A percentile compares a stretch with the other conserved stretches of the same genome.
These are phyloP conservation scores for Ammospiza caudacuta DNA, from an alignment of 2,113 vertebrate genomes.

Conservation along the genomic window DNA sequence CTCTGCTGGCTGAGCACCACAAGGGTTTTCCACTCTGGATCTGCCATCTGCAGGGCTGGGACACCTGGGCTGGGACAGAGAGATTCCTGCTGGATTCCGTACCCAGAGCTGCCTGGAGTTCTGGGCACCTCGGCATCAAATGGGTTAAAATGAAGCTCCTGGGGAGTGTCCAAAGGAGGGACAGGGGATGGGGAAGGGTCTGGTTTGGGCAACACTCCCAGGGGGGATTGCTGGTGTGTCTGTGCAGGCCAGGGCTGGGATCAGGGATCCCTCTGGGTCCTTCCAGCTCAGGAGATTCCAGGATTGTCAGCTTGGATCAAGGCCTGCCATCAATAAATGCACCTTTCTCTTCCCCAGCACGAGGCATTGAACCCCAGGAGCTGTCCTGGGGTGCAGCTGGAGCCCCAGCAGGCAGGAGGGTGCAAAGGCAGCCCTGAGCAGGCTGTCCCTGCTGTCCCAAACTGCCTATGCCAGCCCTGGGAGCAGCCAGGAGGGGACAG, in stretches of 20 bases:
- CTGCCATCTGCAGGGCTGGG: not conserved
- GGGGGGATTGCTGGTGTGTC: not conserved
- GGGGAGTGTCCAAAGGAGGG: not conserved
- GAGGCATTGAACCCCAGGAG: not conserved
- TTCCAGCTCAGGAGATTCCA: not conserved
- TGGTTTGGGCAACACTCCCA: accelerated
- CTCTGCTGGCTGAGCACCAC: not conserved
- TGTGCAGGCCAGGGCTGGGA: not conserved
- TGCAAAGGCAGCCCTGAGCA: not conserved
- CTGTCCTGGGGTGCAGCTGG: not conserved
- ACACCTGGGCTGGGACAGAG: not conserved
- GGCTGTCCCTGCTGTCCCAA: not conserved
- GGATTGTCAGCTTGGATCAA: not conserved
- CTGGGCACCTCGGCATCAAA: not conserved
- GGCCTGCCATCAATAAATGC: not conserved
- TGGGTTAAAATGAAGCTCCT: accelerated
- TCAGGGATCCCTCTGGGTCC: too few species aligned
- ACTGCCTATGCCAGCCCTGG: not conserved
- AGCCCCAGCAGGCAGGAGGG: not conserved
- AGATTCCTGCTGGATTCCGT: not conserved
- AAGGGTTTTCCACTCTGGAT: not conserved
- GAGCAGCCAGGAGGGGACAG: not conserved
- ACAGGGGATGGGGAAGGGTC: not conserved
- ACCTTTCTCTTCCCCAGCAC: not conserved
- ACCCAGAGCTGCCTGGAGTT: not conserved